These are phyloP conservation scores for Microctenopoma stevenorrisi DNA, from an alignment of 2,797 vertebrate species.

Conservation along the genomic window DNA sequence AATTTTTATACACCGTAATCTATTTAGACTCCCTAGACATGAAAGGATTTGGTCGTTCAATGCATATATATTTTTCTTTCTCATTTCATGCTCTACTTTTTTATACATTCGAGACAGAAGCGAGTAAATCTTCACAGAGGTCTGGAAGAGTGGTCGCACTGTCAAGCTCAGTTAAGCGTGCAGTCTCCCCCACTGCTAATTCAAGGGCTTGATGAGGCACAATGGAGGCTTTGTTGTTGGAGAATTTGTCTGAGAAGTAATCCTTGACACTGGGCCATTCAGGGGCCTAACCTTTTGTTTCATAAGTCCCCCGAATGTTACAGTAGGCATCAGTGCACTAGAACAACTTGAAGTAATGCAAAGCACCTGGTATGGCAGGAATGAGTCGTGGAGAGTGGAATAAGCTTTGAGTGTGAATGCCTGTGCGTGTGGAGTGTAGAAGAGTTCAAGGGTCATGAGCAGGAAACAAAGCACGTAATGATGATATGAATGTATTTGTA, in stretches of 20 bases:
- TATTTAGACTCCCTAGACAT: neutral
- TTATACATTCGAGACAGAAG: neutral
- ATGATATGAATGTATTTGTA: too few species aligned
- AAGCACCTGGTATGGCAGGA: constrained; percentile 4
- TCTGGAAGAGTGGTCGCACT: constrained; percentile 39
- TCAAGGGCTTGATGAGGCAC: constrained; percentile 65
- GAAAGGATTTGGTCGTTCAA: constrained; percentile 1
- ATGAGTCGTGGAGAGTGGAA: neutral
- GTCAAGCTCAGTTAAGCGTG: constrained; percentile 71
- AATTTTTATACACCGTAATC: constrained; percentile 15
- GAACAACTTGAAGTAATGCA: constrained; percentile 22
- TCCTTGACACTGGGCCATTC: constrained; percentile 70
- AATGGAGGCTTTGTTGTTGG: constrained; percentile 73
- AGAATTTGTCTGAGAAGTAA: constrained; percentile 75
- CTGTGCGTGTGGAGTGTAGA: neutral
- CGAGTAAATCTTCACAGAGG: constrained; percentile 6
- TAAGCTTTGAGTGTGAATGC: neutral
- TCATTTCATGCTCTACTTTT: neutral
- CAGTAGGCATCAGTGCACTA: constrained; percentile 43
- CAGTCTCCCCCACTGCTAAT: constrained; percentile 69
- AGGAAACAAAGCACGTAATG: too few species aligned
- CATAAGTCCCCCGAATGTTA: constrained; percentile 64
- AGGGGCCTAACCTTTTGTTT: constrained; percentile 68
- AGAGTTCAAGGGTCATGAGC: constrained; percentile 26
- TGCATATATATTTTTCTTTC: neutral